phyloP scores from a whole-genome alignment of 2,113 vertebrate species.

The Centropus unirufus region DNA sequence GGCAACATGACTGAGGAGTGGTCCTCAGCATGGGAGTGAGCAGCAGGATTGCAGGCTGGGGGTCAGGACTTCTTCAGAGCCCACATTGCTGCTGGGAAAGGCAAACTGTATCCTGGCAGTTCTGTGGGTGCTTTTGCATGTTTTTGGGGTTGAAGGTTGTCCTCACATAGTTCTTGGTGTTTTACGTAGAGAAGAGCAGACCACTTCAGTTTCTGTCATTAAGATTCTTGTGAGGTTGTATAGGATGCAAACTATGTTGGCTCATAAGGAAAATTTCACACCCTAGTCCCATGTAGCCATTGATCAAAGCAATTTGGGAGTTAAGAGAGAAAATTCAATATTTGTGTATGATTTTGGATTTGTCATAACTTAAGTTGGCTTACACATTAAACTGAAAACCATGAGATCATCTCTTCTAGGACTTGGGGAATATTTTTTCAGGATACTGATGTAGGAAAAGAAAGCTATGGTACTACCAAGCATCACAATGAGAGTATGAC shows the following conservation, averaged over 20 bases:
- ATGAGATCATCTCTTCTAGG: background rate
- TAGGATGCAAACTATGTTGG: background rate
- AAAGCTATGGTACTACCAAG: background rate
- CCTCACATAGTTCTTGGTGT: fast-evolving
- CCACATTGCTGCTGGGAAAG: background rate
- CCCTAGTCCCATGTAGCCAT: background rate
- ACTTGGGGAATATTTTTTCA: background rate
- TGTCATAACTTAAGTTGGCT: background rate
- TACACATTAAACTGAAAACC: too few species aligned
- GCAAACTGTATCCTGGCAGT: background rate
- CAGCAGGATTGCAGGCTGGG: background rate
- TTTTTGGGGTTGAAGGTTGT: background rate
- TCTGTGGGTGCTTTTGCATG: background rate
- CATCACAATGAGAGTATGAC: background rate
- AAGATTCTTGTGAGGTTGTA: background rate
- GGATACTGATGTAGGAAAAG: background rate
- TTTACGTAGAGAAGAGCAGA: background rate
- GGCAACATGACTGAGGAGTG: background rate
- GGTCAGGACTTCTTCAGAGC: background rate
- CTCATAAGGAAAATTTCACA: background rate
- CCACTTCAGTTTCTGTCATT: background rate
- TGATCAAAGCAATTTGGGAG: background rate
- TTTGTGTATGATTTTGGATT: background rate
- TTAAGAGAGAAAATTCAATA: background rate
- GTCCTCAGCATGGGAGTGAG: background rate